These are phyloP conservation scores for Manduca sexta DNA, from an alignment of 1,140 invertebrate species.

Conservation along the genomic window DNA sequence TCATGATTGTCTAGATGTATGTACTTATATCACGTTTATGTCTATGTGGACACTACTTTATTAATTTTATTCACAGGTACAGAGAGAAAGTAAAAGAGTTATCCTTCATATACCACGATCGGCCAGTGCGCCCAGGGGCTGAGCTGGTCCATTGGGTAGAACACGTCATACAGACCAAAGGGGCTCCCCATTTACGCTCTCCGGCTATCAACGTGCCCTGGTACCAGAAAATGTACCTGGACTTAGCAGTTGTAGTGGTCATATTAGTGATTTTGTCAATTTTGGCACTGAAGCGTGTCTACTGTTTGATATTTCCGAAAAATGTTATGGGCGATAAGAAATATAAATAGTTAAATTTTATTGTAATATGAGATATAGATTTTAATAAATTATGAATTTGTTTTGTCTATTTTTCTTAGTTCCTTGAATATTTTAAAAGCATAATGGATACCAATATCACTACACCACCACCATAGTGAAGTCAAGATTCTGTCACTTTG, in stretches of 20 bases:
- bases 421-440: no score
- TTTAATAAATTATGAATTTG: no score
- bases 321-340: neutral
- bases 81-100: slow-evolving; percentile 27
- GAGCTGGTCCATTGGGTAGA: slow-evolving; percentile 42
- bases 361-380: neutral
- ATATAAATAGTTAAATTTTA: neutral
- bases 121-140: slow-evolving; percentile 29
- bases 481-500: no score
- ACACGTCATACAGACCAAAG: slow-evolving; percentile 34
- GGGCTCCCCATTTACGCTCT: slow-evolving; percentile 36
- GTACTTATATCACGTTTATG: no score
- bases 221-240: neutral
- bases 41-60: neutral
- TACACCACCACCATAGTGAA: no score
- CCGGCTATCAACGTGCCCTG: slow-evolving; percentile 23
- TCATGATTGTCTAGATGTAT: no score
- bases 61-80: slow-evolving; percentile 20
- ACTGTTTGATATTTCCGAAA: neutral
- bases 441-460: no score
- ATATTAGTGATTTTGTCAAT: neutral
- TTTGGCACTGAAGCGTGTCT: neutral
- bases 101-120: slow-evolving; percentile 37
- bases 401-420: no score
- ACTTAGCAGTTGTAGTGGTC: neutral